Base-by-base conservation (phyloP, 1,140 invertebrate genomes). In the Drosophila dunni region DNA sequence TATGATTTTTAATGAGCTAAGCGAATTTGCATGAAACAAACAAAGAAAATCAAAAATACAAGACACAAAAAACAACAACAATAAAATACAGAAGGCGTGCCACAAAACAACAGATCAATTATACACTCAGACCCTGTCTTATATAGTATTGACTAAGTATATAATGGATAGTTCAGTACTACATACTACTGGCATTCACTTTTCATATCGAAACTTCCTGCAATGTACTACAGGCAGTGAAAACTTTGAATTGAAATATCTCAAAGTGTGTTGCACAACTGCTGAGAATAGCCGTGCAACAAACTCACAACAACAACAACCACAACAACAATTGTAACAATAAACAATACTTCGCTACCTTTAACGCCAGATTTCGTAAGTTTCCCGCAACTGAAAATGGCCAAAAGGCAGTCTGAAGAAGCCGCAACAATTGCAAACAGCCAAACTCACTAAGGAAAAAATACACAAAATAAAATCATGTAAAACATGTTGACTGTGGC, bases 1-100 rank as follows among this genome's bases (percentile, higher is more conserved):
- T 78, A 62, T 80, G 75, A 70, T 74, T 75, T 48, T 60, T 75
- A 78, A 80, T 80, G 71, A 70, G 64, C 61, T 13, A 46, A 74
- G 44, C 45, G 48, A 68, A 74, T 65, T 74, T 69, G 62, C 74
- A 69, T 74, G 38, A 33, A 64, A 63, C 56, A 51, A 56, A 60
- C 68, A 68, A 74, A 44, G 13, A 53, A 75, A 69, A 58, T 33
- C 38, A 13, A 17, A 61, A 62, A 62, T 38, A 34, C 11, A 11
- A 60, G 17, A 20, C 2, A 20, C 17, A 20, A 20, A 20, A 20
- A n/a, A 24, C 40, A 62, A 36, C 33, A 50, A 45, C 17, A 38
- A 42, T 71, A 33, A 50, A 75, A 79, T 73, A 68, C 53, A 78
- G 57, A 67, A 77, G 78, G 77, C 74, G 77, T 77, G 74, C 63